Percentiles rank a stretch among this genome's conserved stretches.
Conservation (phyloP, 2,113 vertebrate species). For the Colistium nudipinnis region DNA sequence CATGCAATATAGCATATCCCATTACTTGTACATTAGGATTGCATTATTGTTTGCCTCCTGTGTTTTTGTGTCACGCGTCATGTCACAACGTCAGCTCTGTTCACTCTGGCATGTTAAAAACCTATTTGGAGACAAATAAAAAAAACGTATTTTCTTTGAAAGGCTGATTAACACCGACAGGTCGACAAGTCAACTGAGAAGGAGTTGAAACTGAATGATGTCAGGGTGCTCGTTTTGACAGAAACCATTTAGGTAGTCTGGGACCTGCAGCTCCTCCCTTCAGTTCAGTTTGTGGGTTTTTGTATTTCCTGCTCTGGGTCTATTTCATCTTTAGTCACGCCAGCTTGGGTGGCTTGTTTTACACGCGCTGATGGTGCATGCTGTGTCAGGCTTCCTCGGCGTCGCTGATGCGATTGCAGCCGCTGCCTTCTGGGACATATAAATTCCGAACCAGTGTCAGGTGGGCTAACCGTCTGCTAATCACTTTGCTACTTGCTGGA, state of each 20-base stretch:
- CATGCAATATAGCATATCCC: too few species aligned
- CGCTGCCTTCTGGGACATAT: conserved; percentile 53
- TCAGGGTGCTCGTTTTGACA: not conserved
- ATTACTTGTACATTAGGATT: not conserved
- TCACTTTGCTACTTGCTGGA: conserved; percentile 47
- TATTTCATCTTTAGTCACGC: conserved; percentile 48
- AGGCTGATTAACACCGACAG: too few species aligned
- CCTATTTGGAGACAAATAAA: too few species aligned
- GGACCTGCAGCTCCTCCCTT: not conserved
- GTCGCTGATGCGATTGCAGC: conserved; percentile 67
- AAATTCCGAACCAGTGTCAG: conserved; percentile 62
- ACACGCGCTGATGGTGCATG: conserved; percentile 52
- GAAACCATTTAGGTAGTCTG: not conserved
- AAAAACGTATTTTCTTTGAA: too few species aligned
- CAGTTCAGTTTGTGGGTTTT: not conserved
- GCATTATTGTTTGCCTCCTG: not conserved
- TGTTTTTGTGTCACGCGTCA: not conserved
- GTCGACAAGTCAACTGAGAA: not conserved
- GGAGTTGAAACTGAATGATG: not conserved
- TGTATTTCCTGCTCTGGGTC: conserved; percentile 17
- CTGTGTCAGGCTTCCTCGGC: conserved; percentile 68
- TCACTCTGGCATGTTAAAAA: not conserved
- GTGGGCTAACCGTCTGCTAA: conserved; percentile 68
- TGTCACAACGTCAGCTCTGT: not conserved
- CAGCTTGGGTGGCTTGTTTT: conserved; percentile 65